Base-by-base conservation (phyloP, 2,113 vertebrate genomes). In the Lophochroa leadbeateri region DNA sequence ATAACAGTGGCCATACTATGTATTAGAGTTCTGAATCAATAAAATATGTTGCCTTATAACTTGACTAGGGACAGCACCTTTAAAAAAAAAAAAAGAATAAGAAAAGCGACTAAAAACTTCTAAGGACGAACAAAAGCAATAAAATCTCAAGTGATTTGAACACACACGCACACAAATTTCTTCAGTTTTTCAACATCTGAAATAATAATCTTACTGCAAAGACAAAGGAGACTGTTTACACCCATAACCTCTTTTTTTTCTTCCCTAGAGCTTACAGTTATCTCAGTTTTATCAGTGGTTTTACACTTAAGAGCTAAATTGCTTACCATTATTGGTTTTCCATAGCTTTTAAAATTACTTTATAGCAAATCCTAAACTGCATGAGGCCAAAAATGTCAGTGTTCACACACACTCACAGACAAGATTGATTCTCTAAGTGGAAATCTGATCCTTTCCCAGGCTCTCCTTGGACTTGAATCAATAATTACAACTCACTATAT, bases 1-100 rank as follows among this genome's bases (percentile, higher is more conserved):
- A 86, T 94, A 97, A 95, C 95, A 98, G 98, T 97, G 98, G 98
- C 98, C 98, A 98, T 98, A 98, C 63, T 92, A 95, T 75, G 76
- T 98, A 97, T 94, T 96, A 97, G 91, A 95, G 96, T 96, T 98
- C 97, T 92, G 94, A 94, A 75, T 97, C 96, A 96, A 93, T 97
- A 85, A 97, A 97, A 88, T 95, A 82, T 72, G 86, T 97, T 97
- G 97, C 97, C 97, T 98, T 98, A 96, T 94, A 95, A 86, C 82
- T 47, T 96, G 75, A 97, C 94, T 96, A 96, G 83, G 97, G 98
- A 97, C 97, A 97, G 97, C 97, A 97, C 97, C 97, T 97, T 94
- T 95, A 88, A 92, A 89, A 91, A 91, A 93, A 86, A 86, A 86
- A 72, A 63, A 79, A 61, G 46, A 47, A 41, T 2, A 80, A 78